A percentile compares a stretch with the other conserved stretches of the same genome.
Evolutionary conservation across 2,113 vertebrate genomes (phyloP).

Genomic region (Zootoca vivipara): DNA sequence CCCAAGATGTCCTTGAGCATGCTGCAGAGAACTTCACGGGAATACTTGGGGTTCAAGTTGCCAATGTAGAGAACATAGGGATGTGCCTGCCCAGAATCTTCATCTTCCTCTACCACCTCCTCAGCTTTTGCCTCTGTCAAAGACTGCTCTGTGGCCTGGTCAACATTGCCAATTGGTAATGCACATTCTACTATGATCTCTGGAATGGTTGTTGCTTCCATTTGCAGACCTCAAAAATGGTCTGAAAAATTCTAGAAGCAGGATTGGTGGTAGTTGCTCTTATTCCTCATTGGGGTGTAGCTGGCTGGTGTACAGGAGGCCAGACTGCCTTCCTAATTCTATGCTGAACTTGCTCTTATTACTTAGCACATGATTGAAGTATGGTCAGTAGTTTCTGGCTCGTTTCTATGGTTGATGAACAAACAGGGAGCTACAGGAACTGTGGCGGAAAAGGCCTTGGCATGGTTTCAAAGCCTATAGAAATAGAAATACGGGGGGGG

Average conservation of each 20-base stretch:
- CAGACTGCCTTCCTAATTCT: background rate
- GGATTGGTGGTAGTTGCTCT: background rate
- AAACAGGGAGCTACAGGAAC: background rate
- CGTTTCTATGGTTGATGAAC: background rate
- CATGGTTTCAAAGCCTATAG: background rate
- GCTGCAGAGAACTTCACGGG: constrained; percentile 33
- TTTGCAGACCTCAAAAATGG: background rate
- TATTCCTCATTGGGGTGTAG: background rate
- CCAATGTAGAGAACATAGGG: constrained; percentile 24
- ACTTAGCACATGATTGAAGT: background rate
- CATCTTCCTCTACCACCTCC: background rate
- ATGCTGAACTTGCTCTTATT: background rate
- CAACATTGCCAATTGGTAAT: background rate
- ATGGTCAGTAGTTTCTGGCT: background rate
- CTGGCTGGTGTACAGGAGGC: background rate
- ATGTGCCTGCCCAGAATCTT: background rate
- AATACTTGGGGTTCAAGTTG: constrained; percentile 67
- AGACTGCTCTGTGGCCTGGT: background rate
- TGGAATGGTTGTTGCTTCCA: background rate
- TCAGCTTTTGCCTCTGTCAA: background rate
- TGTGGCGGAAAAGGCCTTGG: background rate
- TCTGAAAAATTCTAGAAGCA: background rate
- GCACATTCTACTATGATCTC: background rate
- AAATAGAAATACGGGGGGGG: too few relatives aligned
- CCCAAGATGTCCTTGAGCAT: constrained; percentile 63